Base-by-base conservation (phyloP, 2,888 invertebrate species). In the Lasius platythorax region DNA sequence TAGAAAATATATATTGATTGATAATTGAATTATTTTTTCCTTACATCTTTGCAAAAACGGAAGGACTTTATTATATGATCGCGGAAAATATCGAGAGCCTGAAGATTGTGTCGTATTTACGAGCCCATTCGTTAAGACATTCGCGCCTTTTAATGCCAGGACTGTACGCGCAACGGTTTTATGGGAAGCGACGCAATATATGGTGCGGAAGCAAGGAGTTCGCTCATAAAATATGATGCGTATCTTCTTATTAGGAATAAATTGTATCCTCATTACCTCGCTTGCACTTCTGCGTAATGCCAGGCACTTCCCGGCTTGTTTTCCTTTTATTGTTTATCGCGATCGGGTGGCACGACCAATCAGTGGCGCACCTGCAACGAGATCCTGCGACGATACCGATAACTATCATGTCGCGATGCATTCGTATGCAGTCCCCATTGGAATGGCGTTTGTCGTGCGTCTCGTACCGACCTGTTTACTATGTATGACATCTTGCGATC, bases 181-280 rank as follows among this genome's bases (percentile, higher is more conserved):
- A 89, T 89, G 87, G 88, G 82, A 86, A 76, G 88, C 53, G 85
- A 84, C 78, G 86, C 91, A 90, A 82, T 92, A 92, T 90, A 92
- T 85, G 91, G 92, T 81, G 87, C 87, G 90, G 87, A 90, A 90
- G 90, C 88, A 85, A 84, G 88, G 87, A 87, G 89, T 86, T 64
- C 83, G 92, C 92, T 93, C 93, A 91, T 94, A 94, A 94, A 94
- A 93, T 93, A 94, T 92, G 92, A 93, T 92, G 92, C 93, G 91
- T 92, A 93, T 93, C 93, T 93, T 93, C 94, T 93, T 94, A 94
- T 94, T 94, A 94, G 93, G 92, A 93, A 93, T 93, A 93, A 94
- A 94, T 93, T 92, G 93, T 93, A 93, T 93, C 91, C 94, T 93
- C 93, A 93, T 94, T 93, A 94, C 86, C 72, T 28, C 76, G 82